Conservation (phyloP, 2,797 vertebrate genomes). For the Heterohyrax brucei region DNA sequence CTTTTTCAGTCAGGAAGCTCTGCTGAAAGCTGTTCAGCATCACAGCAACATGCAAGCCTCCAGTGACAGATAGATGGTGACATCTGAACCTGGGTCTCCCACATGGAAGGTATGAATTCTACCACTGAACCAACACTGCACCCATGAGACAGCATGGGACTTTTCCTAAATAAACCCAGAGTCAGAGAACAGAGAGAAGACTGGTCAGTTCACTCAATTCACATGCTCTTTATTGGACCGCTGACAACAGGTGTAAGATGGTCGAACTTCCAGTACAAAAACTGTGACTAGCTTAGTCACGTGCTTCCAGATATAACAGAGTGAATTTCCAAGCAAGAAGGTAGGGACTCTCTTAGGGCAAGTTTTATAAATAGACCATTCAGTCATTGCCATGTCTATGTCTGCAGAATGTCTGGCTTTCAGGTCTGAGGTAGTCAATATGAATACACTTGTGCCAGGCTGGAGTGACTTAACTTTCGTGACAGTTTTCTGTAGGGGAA, state of each 20-base stretch:
- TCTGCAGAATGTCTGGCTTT: not conserved
- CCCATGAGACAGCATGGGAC: not conserved
- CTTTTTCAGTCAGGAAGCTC: not conserved
- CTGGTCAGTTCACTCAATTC: not conserved
- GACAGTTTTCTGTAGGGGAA: not conserved
- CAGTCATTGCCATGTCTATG: accelerated
- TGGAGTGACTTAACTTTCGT: not conserved
- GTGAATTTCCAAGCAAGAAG: not conserved
- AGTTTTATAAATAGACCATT: not conserved
- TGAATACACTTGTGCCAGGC: accelerated
- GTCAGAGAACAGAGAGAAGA: not conserved
- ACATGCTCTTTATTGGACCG: not conserved
- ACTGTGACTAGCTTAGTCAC: not conserved
- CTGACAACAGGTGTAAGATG: not conserved
- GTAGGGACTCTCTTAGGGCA: not conserved
- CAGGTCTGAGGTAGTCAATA: not conserved
- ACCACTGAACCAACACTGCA: not conserved
- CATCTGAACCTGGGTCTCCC: not conserved
- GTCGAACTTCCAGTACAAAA: not conserved
- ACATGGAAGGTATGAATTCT: not conserved
- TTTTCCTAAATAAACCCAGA: not conserved
- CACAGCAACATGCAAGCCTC: not conserved
- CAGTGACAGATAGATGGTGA: not conserved
- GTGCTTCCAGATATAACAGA: not conserved
- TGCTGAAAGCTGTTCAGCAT: not conserved